Base-by-base conservation (phyloP, 2,888 invertebrate species). In the Caenorhabditis sulstoni region DNA sequence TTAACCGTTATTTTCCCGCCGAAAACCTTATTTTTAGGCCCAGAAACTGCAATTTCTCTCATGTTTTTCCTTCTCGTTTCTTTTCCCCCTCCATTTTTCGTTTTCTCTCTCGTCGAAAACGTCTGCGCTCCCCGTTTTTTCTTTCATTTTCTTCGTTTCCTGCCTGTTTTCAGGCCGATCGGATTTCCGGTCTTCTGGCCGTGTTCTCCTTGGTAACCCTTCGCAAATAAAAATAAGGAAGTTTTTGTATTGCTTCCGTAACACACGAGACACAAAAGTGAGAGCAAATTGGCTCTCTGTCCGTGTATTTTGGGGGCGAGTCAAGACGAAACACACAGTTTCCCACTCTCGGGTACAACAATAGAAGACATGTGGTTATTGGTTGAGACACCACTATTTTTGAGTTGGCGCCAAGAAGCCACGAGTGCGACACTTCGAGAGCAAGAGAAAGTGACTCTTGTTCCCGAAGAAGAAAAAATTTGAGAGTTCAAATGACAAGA, bases 181-280 rank as follows among this genome's bases (percentile, higher is more conserved):
- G 9, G 14, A 44, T 59, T 23, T 59, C n/a, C 29, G 29, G 29
- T 49, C 8, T 49, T 57, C 45, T 44, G 7, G 23, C 14, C 11
- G 41, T 58, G 3, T 35, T 29, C 29, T n/a, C 16, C 7, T 16
- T 29, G 29, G 29, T 29, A 29, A 29, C 29, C 29, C 14, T 41
- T 41, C 29, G 52, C 23, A 29, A 52, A 29, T 14, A 52, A 23
- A 29, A 29, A 52, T 52, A 52, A 55, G 55, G 55, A 55, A 55
- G 55, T 55, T 16, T 14, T 55, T 55, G 14, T 29, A 11, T 41
- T 14, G 11, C 14, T 41, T 11, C 14, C 11, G 12, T 8, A 3
- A 11, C 41, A 11, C 41, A 41, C 41, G 41, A 41, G 12, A 11
- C 2, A 11, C 11, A 11, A 11, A 41, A 41, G 11, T 8, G 41